A percentile compares a stretch with the other conserved stretches of the same genome.
Evolutionary conservation across 2,797 vertebrate genomes (phyloP).

Genomic region (Falco rusticolus): DNA sequence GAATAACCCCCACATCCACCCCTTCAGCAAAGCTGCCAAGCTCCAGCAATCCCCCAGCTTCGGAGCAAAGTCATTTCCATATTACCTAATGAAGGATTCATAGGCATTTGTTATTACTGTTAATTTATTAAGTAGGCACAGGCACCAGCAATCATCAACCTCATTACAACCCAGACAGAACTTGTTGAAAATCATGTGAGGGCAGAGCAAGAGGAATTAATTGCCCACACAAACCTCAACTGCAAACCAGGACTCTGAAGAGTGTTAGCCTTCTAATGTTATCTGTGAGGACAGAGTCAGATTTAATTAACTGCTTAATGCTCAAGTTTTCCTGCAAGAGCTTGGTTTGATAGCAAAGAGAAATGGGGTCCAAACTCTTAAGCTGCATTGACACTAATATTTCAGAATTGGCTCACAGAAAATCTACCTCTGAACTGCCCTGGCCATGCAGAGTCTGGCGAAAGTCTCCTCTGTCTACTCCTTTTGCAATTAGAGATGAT

Average conservation of each 20-base stretch:
- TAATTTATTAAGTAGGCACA: conserved; percentile 50
- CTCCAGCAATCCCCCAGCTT: neutral
- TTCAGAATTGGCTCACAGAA: neutral
- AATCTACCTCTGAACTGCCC: neutral
- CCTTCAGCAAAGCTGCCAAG: neutral
- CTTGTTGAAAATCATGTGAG: neutral
- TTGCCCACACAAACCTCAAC: neutral
- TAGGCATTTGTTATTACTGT: conserved; percentile 29
- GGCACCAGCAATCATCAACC: conserved; percentile 20
- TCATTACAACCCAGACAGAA: conserved; percentile 33
- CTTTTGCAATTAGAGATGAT: neutral
- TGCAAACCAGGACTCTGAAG: neutral
- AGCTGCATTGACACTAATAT: neutral
- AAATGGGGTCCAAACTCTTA: neutral
- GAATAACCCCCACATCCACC: neutral
- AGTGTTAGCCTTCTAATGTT: neutral
- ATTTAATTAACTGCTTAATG: conserved; percentile 30
- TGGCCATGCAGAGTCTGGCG: neutral
- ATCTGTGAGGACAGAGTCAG: neutral
- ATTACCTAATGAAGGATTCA: conserved; percentile 24
- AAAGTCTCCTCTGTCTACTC: neutral
- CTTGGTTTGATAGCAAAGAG: neutral
- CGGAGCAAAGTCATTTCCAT: neutral
- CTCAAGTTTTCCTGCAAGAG: neutral
- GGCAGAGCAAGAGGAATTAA: conserved; percentile 19